Conservation (phyloP, 2,113 vertebrate genomes). For the Mustela lutreola region DNA sequence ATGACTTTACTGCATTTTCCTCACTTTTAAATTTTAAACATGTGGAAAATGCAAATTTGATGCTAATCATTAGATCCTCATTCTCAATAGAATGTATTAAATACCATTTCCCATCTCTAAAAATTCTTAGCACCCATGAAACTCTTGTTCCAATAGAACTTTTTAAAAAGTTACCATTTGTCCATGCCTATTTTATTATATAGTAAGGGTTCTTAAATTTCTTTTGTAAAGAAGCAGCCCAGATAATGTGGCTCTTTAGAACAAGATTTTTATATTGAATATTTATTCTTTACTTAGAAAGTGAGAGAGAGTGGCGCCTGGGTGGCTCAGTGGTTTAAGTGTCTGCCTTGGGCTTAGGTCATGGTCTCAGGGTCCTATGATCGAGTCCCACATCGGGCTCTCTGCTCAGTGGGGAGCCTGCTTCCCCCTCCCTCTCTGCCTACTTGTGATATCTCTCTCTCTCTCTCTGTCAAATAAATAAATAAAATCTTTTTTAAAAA, state of each 20-base stretch:
- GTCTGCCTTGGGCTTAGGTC: too few relatives aligned
- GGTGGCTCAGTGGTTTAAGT: too few relatives aligned
- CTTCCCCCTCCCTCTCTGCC: too few relatives aligned
- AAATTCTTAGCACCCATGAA: constrained; percentile 39
- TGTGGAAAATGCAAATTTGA: constrained; percentile 43
- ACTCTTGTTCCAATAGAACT: constrained; percentile 32
- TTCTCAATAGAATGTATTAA: background rate
- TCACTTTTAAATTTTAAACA: constrained; percentile 60
- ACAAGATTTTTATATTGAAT: constrained; percentile 23
- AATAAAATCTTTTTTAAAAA: constrained; percentile 25
- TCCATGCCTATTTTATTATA: background rate
- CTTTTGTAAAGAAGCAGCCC: constrained; percentile 51
- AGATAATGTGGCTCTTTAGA: background rate
- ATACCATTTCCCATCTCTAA: constrained; percentile 41
- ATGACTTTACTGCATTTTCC: constrained; percentile 48
- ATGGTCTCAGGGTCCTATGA: too few relatives aligned
- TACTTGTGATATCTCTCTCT: too few relatives aligned
- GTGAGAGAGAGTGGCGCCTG: background rate
- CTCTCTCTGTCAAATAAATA: too few relatives aligned
- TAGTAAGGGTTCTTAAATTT: background rate
- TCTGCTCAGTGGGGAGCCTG: too few relatives aligned
- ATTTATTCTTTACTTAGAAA: constrained; percentile 58
- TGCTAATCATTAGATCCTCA: constrained; percentile 42
- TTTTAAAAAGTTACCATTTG: background rate
- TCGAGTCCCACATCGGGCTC: too few relatives aligned